A percentile compares a stretch with the other conserved stretches of the same genome.
Conservation (phyloP, 2,797 vertebrate species). For the Mus spretus region DNA sequence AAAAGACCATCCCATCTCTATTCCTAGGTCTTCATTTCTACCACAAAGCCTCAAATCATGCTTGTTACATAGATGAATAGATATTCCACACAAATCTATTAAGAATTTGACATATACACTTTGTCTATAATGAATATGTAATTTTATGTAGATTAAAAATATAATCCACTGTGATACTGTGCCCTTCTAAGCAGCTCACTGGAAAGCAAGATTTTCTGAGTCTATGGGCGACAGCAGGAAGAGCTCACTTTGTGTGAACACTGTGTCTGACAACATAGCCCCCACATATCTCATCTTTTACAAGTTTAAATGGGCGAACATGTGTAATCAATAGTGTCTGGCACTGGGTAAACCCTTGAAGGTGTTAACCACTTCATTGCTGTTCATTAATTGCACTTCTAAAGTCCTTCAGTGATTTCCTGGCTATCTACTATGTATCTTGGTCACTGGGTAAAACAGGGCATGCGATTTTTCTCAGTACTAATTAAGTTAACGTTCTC, state of each 20-base stretch:
- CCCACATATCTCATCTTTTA: background rate
- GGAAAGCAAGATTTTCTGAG: background rate
- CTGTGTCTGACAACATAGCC: background rate
- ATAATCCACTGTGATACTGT: background rate
- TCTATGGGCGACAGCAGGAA: background rate
- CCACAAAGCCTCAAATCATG: background rate
- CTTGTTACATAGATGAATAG: background rate
- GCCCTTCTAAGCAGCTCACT: background rate
- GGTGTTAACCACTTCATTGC: background rate
- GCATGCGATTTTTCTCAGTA: background rate
- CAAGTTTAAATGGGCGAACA: constrained; percentile 2
- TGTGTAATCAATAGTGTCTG: background rate
- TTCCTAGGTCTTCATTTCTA: constrained; percentile 48
- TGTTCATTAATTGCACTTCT: background rate
- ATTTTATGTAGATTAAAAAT: background rate
- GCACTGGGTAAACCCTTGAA: background rate
- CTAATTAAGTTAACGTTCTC: background rate
- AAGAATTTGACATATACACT: background rate
- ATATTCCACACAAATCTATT: background rate
- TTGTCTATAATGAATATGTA: constrained; percentile 44
- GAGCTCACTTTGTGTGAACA: background rate
- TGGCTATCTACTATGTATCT: background rate
- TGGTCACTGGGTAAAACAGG: background rate
- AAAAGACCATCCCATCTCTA: background rate
- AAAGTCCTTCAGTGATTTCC: background rate